A percentile compares a stretch with the other conserved stretches of the same genome.
phyloP scores from a whole-genome alignment of 2,888 invertebrate genomes.

The Leucania comma region DNA sequence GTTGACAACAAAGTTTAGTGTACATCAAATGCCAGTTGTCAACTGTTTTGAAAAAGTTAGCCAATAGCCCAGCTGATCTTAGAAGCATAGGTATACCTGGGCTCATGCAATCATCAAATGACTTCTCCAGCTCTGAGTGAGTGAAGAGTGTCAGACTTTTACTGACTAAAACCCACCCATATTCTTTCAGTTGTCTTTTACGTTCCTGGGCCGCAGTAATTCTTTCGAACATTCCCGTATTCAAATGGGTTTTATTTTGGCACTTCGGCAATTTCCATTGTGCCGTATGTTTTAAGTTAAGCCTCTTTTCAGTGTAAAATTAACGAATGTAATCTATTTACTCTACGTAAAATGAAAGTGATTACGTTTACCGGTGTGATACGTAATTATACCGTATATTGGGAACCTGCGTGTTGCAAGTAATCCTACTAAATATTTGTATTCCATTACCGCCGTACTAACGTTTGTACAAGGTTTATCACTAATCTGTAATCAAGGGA shows the following conservation, averaged over 20 bases:
- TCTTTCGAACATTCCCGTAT: background rate
- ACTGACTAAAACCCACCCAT: too few relatives aligned
- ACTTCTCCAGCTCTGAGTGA: too few relatives aligned
- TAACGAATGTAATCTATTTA: slow-evolving; percentile 5
- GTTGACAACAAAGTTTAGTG: too few relatives aligned
- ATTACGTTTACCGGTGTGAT: slow-evolving; percentile 1
- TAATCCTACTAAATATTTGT: slow-evolving; percentile 36
- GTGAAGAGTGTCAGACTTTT: too few relatives aligned
- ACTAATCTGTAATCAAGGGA: background rate
- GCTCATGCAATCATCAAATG: too few relatives aligned
- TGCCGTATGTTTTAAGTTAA: background rate
- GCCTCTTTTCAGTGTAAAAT: background rate
- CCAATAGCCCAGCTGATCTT: too few relatives aligned
- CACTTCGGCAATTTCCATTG: slow-evolving; percentile 12
- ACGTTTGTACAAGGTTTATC: background rate
- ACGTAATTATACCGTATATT: slow-evolving; percentile 10
- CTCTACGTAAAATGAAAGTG: background rate
- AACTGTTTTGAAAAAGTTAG: too few relatives aligned
- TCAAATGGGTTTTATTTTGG: slow-evolving; percentile 22
- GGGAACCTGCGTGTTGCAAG: slow-evolving; percentile 9
- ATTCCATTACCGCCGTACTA: slow-evolving; percentile 7
- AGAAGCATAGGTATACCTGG: too few relatives aligned
- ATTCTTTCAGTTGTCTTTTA: too few relatives aligned
- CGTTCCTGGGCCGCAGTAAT: too few relatives aligned
- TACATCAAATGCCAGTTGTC: too few relatives aligned